Base-by-base conservation (phyloP, 2,797 vertebrate genomes). In the Gadopsis marmoratus region DNA sequence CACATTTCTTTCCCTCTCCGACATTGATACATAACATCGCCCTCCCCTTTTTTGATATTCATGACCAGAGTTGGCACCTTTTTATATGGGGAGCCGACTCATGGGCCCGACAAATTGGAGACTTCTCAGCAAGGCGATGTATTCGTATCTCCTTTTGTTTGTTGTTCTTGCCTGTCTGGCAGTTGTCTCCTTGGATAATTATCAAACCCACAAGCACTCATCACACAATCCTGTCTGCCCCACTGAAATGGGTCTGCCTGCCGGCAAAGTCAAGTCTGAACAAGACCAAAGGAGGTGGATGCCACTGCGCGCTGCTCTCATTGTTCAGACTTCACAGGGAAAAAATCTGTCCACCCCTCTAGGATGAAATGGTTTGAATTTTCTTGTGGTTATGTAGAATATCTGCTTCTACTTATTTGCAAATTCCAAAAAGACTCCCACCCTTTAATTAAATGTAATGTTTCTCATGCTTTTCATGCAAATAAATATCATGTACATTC, bases 161-260 rank as follows among this genome's bases (percentile, higher is more conserved):
- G 90, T 93, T 93, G 85, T 91, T 83, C 82, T 84, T 89, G 86
- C 77, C 90, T 90, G 91, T 92, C 91, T 93, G 87, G 69, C 72
- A 78, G 85, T 90, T 87, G 93, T 93, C 91, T 93, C 83, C 82
- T 77, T 13, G 78, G 91, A 90, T 91, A 87, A 91, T 86, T 90
- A 90, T 93, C 88, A 83, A 89, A 89, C 82, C 86, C 89, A 75
- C 89, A 89, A 83, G 71, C 90, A 75, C 81, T 91, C 87, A 74
- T 87, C 89, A 78, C 86, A 90, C 87, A 86, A 79, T 81, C 77
- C 81, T 73, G 83, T 86, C 83, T 89, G 89, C 84, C 87, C 91
- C 75, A 51, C 69, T 81, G 88, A 89, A 89, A 82, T 21, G 61
- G 79, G 68, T 76, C 65, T 81, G 85, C 86, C 89, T 83, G 85